These are phyloP conservation scores for Ptilodon capucinus DNA, from an alignment of 2,888 invertebrate genomes.

Conservation along the genomic window DNA sequence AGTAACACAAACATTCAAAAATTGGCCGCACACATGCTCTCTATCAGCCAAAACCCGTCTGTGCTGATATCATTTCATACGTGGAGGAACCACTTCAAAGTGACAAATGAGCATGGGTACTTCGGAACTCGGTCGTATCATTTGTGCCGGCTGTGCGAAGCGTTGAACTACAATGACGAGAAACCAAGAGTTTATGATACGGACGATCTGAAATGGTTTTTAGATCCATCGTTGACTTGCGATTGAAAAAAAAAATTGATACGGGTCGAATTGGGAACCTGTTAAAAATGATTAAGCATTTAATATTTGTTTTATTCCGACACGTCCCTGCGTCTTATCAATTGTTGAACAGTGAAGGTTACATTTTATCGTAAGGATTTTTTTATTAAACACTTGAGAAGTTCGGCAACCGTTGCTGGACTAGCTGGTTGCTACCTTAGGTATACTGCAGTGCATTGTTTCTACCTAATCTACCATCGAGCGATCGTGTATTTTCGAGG, in stretches of 20 bases:
- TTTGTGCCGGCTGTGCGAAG: slow-evolving; percentile 86
- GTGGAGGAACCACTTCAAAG: slow-evolving; percentile 83
- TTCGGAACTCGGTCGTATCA: slow-evolving; percentile 83
- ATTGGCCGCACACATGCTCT: slow-evolving; percentile 77
- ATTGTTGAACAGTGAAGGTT: too few relatives aligned
- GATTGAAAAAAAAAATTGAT: slow-evolving; percentile 51
- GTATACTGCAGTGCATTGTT: too few relatives aligned
- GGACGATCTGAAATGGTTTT: slow-evolving; percentile 37
- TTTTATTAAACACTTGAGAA: too few relatives aligned
- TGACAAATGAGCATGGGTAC: slow-evolving; percentile 86
- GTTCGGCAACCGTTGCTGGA: too few relatives aligned
- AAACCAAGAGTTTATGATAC: slow-evolving; percentile 42
- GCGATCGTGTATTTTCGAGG: too few relatives aligned
- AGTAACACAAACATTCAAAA: slow-evolving; percentile 74
- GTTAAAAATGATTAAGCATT: too few relatives aligned
- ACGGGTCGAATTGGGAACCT: too few relatives aligned
- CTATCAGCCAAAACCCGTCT: slow-evolving; percentile 61
- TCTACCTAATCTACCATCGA: too few relatives aligned
- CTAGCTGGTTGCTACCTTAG: too few relatives aligned
- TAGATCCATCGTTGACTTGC: slow-evolving; percentile 30
- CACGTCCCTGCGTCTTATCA: too few relatives aligned
- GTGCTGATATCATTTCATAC: slow-evolving; percentile 72
- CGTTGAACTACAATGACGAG: slow-evolving; percentile 83
- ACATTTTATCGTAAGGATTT: too few relatives aligned
- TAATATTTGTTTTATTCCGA: too few relatives aligned